These are phyloP conservation scores for Mirza zaza DNA, from an alignment of 2,113 vertebrate species.

Conservation along the genomic window DNA sequence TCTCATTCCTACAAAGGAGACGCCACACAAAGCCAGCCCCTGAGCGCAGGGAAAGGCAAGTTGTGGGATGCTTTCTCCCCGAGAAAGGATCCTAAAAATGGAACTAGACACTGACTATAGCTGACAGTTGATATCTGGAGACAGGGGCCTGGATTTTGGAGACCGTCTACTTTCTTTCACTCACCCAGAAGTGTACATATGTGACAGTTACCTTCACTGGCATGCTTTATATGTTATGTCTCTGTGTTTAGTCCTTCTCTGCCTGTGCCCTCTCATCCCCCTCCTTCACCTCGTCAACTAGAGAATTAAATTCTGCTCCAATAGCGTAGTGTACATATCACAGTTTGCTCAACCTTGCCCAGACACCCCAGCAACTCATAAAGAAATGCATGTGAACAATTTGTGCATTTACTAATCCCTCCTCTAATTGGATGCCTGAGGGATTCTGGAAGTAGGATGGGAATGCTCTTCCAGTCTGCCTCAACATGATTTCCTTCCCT, in stretches of 20 bases:
- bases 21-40: neutral
- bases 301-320: neutral
- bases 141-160: neutral
- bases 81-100: neutral
- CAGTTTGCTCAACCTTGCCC: neutral
- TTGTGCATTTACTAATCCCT: neutral
- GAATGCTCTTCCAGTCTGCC: neutral
- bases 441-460: neutral
- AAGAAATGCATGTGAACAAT: neutral
- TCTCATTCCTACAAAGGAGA: neutral
- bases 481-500: neutral
- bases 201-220: too few relatives aligned
- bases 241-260: neutral
- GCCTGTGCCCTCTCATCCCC: neutral
- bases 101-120: too few relatives aligned
- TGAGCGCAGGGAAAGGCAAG: neutral
- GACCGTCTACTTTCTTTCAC: neutral
- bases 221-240: neutral
- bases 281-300: too few relatives aligned
- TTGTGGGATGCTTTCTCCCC: neutral
- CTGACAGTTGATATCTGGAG: neutral
- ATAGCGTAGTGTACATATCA: neutral
- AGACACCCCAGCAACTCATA: neutral
- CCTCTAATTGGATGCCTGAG: neutral
- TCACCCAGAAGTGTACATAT: rapidly evolving